Percentiles rank a stretch among this genome's conserved stretches.
Evolutionary conservation across 2,797 vertebrate species (phyloP).

Genomic region (Leptatherina wallacei): DNA sequence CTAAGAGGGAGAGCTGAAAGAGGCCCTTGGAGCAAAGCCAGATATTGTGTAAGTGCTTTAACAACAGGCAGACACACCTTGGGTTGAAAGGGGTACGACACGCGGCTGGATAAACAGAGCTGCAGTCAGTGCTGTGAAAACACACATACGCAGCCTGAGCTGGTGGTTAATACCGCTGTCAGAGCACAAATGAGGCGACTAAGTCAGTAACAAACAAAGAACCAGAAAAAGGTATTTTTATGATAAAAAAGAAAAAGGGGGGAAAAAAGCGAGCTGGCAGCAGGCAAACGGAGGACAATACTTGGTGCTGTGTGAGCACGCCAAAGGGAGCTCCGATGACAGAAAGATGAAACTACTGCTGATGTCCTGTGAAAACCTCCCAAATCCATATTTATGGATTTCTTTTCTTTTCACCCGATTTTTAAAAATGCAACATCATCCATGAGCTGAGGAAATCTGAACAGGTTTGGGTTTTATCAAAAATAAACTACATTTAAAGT

Average conservation of each 20-base stretch:
- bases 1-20: slow-evolving; percentile 26
- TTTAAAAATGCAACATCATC: slow-evolving; percentile 1
- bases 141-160: slow-evolving; percentile 23
- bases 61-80: slow-evolving; percentile 58
- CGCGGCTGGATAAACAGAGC: slow-evolving; percentile 47
- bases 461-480: slow-evolving; percentile 29
- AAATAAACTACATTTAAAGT: not conserved
- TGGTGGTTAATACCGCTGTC: slow-evolving; percentile 28
- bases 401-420: not conserved
- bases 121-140: slow-evolving; percentile 38
- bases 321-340: not conserved
- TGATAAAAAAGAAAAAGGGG: not conserved
- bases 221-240: slow-evolving; percentile 23
- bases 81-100: slow-evolving; percentile 30
- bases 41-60: slow-evolving; percentile 63
- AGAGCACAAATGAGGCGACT: slow-evolving; percentile 20
- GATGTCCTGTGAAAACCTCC: slow-evolving; percentile 13
- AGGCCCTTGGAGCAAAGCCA: slow-evolving; percentile 52
- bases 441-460: not conserved
- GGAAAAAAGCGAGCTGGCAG: slow-evolving; percentile 11
- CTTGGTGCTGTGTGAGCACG: slow-evolving; percentile 12
- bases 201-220: slow-evolving; percentile 34
- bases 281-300: slow-evolving; percentile 17
- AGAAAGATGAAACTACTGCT: not conserved
- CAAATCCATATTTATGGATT: not conserved